Base-by-base conservation (phyloP, 2,797 vertebrate species). In the Lates japonicus region DNA sequence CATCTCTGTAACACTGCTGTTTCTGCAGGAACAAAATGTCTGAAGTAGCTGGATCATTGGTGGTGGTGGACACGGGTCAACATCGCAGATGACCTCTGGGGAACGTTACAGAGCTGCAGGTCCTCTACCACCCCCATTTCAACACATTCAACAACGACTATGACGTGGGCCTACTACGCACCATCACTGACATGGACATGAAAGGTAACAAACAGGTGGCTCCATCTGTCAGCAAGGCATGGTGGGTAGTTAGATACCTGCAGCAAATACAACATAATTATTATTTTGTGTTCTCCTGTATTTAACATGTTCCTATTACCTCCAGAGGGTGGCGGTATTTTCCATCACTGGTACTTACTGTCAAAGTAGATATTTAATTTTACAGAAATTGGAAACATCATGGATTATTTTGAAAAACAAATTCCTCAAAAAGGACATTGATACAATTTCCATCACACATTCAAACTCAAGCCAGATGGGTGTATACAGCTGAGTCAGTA, bases 161-260 rank as follows among this genome's bases (percentile, higher is more conserved):
- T 13, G 96, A 96, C 39, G 82, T 96, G 54, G 94, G 94, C 13
- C 91, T 96, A 29, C 81, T 96, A 81, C 94, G 80, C 68, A 96
- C 95, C 46, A 35, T 93, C 71, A 87, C 85, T 0, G 87, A 90
- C 52, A 94, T 96, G 0, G 78, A 91, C 65, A 87, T 94, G 86
- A 76, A 7, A 33, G 93, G 95, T 95, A 42, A 73, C 78, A 76
- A 3, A 52, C 11, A 52, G 12, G 22, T 25, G 51, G 35, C 37
- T n/a, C 78, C 51, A 66, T 41, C 75, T 83, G 44, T 39, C 9
- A 29, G 55, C 31, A 0, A 10, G 9, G 14, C 37, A 37, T 37
- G 37, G 9, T 37, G 9, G 9, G 37, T 37, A 41, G 19, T 16
- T 29, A 33, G 7, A 25, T 5, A 20, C 41, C 22, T 46, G 20